These are phyloP conservation scores for Thera obeliscata DNA, from an alignment of 2,888 invertebrate genomes.

Conservation along the genomic window DNA sequence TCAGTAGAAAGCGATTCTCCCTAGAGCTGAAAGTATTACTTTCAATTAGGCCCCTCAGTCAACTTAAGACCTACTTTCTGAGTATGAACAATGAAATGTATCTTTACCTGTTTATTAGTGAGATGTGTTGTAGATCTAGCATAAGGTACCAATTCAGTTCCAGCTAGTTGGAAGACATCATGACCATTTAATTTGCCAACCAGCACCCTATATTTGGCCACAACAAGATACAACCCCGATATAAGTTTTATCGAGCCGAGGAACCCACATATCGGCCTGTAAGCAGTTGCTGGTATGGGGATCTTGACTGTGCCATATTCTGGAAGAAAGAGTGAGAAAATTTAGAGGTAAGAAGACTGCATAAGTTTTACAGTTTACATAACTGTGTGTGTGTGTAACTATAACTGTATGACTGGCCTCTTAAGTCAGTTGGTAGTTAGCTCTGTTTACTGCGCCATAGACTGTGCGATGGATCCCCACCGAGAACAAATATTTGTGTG, in stretches of 20 bases:
- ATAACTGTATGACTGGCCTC: no score
- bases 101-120: constrained; percentile 91
- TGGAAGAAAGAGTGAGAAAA: constrained; percentile 16
- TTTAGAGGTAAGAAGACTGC: not conserved
- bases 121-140: constrained; percentile 93
- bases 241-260: constrained; percentile 93
- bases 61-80: no score
- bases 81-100: no score
- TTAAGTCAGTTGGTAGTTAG: no score
- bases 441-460: no score
- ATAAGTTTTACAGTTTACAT: no score
- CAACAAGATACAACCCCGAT: constrained; percentile 94
- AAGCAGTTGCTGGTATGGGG: constrained; percentile 72
- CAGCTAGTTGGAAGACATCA: constrained; percentile 90
- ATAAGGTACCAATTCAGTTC: constrained; percentile 94
- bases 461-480: no score
- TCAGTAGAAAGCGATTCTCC: no score
- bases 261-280: constrained; percentile 92
- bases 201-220: constrained; percentile 92
- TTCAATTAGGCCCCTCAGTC: no score
- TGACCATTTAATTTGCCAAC: constrained; percentile 93
- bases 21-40: no score
- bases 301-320: constrained; percentile 67
- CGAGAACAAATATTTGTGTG: no score
- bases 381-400: no score